Percentiles rank a stretch among this genome's conserved stretches.
phyloP scores from a whole-genome alignment of 2,113 vertebrate species.

The Cyanistes caeruleus region DNA sequence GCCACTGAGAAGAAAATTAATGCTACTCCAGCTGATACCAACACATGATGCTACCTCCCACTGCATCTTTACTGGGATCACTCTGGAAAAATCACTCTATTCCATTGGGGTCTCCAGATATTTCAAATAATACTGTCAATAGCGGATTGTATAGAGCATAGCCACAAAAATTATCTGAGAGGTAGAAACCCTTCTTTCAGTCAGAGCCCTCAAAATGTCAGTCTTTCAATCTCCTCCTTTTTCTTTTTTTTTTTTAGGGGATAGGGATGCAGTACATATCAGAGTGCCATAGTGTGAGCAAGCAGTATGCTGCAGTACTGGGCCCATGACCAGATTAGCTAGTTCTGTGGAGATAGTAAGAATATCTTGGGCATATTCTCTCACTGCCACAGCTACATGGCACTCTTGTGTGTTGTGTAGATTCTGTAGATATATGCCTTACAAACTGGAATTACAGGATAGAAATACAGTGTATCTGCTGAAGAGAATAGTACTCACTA shows the following conservation, averaged over 20 bases:
- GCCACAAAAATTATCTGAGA: not conserved
- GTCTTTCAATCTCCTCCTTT: not conserved
- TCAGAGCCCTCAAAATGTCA: not conserved
- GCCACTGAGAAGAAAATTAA: not conserved
- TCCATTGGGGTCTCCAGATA: not conserved
- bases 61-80: not conserved
- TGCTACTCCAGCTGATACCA: not conserved
- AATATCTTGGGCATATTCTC: not conserved
- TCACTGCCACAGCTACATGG: not conserved
- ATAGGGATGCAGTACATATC: not conserved
- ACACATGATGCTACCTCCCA: not conserved
- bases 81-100: not conserved
- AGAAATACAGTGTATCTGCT: not conserved
- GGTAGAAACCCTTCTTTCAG: not conserved
- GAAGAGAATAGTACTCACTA: not conserved
- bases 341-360: not conserved
- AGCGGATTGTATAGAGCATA: fast-evolving
- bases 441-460: not conserved
- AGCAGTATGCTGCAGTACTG: not conserved
- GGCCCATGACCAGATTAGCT: not conserved
- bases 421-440: not conserved
- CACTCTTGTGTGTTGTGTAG: too few relatives aligned
- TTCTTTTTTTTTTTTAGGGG: not conserved
- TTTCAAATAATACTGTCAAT: not conserved
- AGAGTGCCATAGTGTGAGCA: not conserved